Conservation (phyloP, 2,113 vertebrate species). For the Callaeas wilsoni region DNA sequence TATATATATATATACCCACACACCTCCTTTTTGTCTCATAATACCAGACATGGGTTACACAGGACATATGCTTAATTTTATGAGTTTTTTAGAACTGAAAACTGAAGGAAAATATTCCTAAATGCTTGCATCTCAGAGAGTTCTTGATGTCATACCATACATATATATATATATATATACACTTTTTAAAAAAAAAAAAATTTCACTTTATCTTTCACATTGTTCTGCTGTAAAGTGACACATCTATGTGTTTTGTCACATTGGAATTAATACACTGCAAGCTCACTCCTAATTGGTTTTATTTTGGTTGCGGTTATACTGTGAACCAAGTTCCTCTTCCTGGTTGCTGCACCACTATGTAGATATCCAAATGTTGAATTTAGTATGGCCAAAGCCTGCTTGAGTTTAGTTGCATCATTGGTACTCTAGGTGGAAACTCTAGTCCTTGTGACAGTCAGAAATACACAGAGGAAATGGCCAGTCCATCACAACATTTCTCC, state of each 20-base stretch:
- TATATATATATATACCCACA: too few species aligned
- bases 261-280: background rate
- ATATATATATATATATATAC: background rate
- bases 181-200: too few species aligned
- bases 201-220: background rate
- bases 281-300: background rate
- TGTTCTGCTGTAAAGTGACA: background rate
- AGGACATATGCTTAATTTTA: background rate
- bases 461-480: background rate
- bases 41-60: background rate
- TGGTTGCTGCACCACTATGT: background rate
- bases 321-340: background rate
- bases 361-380: background rate
- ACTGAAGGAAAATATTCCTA: background rate
- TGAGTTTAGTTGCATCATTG: background rate
- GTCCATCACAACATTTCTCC: background rate
- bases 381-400: background rate
- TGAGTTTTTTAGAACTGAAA: background rate
- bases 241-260: background rate
- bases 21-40: background rate
- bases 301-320: background rate
- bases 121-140: background rate
- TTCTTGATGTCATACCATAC: background rate
- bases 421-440: background rate
- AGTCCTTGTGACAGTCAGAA: background rate